Base-by-base conservation (phyloP, 2,113 vertebrate genomes). In the Melospiza georgiana region DNA sequence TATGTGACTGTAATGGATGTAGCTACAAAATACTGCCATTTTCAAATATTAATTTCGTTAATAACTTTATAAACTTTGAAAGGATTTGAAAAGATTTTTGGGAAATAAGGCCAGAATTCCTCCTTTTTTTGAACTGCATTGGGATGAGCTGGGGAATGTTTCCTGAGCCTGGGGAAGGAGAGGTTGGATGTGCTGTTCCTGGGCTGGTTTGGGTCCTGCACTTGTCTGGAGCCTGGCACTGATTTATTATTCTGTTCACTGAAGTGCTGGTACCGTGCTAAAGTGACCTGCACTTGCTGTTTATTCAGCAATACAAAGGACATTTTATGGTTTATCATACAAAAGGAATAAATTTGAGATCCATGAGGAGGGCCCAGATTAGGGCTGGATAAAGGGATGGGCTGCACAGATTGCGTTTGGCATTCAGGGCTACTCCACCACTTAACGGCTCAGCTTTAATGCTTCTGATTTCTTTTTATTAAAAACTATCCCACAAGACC, bases 391-490 rank as follows among this genome's bases (percentile, higher is more conserved):
- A 46, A 87, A 43, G 96, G 65, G 97, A 96, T 94, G 95, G 93
- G 30, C 15, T 82, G 78, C 58, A 41, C 33, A 33, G 93, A 72
- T 65, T 76, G 93, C 90, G 71, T 86, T 89, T 87, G 82, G 94
- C 28, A 11, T 73, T 96, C 91, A 59, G 28, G 63, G 49, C 93
- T 94, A 14, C 93, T 97, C 80, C 94, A 95, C 96, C 94, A 87
- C 96, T 96, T 97, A 96, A 97, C 95, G 97, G 93, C 94, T 90
- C 69, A 48, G 95, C 94, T 97, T 97, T 96, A 97, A 97, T 97
- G 95, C 43, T 73, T 94, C 96, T 97, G 97, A 97, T 97, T 97
- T 96, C 96, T 97, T 96, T 79, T 85, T 87, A 95, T 91, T 90
- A 75, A 72, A 96, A 97, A 97, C 80, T 65, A 93, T 96, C 96